These are phyloP conservation scores for Cephus spinipes DNA, from an alignment of 2,888 invertebrate species.

Conservation along the genomic window DNA sequence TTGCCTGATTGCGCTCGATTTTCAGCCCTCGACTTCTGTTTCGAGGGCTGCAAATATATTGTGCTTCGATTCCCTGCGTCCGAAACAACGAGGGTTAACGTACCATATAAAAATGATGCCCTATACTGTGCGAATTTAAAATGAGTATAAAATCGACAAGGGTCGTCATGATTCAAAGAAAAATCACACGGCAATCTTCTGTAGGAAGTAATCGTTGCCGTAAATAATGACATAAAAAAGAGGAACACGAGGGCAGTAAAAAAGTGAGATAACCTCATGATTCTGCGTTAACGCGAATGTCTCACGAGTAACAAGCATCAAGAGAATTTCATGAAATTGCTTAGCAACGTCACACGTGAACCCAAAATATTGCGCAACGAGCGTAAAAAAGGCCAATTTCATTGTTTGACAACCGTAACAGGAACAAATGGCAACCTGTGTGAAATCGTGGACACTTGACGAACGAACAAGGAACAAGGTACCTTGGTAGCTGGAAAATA, in stretches of 20 bases:
- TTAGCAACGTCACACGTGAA: neutral
- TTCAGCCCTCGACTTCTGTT: neutral
- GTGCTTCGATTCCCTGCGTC: neutral
- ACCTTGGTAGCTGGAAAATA: neutral
- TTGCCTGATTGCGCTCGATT: neutral
- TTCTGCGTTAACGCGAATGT: neutral
- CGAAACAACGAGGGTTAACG: neutral
- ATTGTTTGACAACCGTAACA: neutral
- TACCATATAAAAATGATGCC: neutral
- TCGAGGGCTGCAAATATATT: neutral
- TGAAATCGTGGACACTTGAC: neutral
- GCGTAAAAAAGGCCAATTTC: neutral
- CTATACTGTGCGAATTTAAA: neutral
- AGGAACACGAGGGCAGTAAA: neutral
- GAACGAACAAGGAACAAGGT: neutral
- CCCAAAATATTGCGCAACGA: neutral
- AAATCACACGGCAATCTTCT: neutral
- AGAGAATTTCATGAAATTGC: neutral
- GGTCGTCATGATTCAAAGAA: neutral
- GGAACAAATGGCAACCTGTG: neutral
- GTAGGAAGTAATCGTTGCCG: neutral
- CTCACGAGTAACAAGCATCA: neutral
- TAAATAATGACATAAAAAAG: neutral
- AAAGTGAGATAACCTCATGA: too few relatives aligned
- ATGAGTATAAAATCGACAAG: neutral